Evolutionary conservation across 2,888 invertebrate genomes (phyloP), one percentile per base, ranked within the genome.

Genomic region (Dynastes hyllus): DNA sequence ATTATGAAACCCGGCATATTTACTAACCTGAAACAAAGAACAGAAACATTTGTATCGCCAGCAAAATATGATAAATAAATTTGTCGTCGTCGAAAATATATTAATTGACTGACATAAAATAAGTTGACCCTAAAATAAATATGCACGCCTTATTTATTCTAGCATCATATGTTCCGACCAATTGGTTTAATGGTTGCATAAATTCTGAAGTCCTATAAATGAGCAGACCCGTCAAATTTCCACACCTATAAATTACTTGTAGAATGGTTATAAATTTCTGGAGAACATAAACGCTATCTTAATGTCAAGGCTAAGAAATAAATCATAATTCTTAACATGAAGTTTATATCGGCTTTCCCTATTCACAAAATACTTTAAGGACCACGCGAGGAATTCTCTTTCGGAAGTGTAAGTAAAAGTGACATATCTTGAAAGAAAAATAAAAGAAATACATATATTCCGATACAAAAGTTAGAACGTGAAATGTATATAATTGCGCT

Each of bases 151-250:
- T 61, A 75, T 73, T 73, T 73, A 73, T 75, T 55, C 29, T 53
- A 61, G 8, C 61, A 40, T 16, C n/a, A 45, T 69, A 27, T 61
- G 73, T 61, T 75, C 13, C 9, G 45, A 45, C 5, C 40, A 75
- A 75, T 50, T 61, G 22, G 73, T 63, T 75, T 61, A 75, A 75
- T 75, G 29, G 61, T 75, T 75, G 61, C 45, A 61, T 45, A 61
- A 69, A 69, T 69, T 69, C 32, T 4, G 51, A 69, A 51, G 51
- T n/a, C 51, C n/a, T 29, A 50, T 69, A 51, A 69, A 61, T 58
- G 9, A 61, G 5, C 29, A 45, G 6, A n/a, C 9, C 55, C 32
- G 55, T 73, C 22, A 73, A 55, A 37, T n/a, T 71, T 55, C 71
- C 37, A 40, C 11, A 13, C 45, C 11, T 3, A 45, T 75, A 45